Conservation (phyloP, 2,797 vertebrate species). For the Mormyrops boulengeri region DNA sequence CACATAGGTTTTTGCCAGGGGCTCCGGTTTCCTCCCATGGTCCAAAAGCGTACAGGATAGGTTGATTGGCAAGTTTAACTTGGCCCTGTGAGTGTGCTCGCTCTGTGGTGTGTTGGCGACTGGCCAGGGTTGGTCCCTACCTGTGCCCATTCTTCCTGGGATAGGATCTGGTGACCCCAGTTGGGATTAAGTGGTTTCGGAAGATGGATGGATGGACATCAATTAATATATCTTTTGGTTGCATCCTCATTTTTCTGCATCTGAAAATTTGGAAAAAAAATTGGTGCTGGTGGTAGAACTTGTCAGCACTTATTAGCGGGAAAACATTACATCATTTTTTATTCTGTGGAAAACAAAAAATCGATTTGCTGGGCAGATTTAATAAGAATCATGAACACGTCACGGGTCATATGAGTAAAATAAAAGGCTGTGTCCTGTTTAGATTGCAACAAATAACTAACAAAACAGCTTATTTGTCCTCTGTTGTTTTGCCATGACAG, state of each 20-base stretch:
- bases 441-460: not conserved
- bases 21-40: too few species aligned
- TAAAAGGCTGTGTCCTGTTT: not conserved
- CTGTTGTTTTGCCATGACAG: not conserved
- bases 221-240: not conserved
- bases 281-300: not conserved
- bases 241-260: not conserved
- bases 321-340: not conserved
- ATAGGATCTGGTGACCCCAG: too few species aligned
- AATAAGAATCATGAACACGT: not conserved
- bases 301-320: not conserved
- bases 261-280: not conserved
- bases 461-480: not conserved
- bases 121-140: too few species aligned
- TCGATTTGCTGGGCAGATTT: not conserved
- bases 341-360: not conserved
- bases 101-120: too few species aligned
- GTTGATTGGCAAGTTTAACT: too few species aligned
- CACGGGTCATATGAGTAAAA: too few species aligned
- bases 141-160: too few species aligned
- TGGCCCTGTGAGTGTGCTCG: too few species aligned
- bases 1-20: too few species aligned
- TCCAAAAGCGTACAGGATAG: too few species aligned
- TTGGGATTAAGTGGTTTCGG: too few species aligned
- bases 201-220: not conserved